These are phyloP conservation scores for Pluvialis apricaria DNA, from an alignment of 2,113 vertebrate genomes.

Conservation along the genomic window DNA sequence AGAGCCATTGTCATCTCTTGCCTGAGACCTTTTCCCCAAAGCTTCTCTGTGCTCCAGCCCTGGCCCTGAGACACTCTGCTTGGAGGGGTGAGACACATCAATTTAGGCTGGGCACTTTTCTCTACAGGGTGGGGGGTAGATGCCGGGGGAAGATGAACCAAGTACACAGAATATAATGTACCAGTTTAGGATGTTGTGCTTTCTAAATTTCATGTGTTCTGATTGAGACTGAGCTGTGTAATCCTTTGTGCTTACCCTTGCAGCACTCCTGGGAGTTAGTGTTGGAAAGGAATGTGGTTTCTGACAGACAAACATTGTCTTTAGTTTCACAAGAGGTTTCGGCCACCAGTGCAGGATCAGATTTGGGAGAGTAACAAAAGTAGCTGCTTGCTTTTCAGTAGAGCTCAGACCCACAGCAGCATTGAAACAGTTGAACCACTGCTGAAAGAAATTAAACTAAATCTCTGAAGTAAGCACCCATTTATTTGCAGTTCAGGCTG, in stretches of 20 bases:
- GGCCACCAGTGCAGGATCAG: neutral
- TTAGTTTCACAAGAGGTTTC: neutral
- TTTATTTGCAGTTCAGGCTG: neutral
- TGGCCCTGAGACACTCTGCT: neutral
- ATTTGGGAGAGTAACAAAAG: neutral
- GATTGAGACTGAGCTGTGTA: neutral
- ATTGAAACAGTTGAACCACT: neutral
- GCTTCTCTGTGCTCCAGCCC: neutral
- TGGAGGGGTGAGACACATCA: neutral
- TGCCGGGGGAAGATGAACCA: accelerated
- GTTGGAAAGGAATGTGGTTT: neutral
- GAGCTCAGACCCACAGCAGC: neutral
- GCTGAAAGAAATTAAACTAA: neutral
- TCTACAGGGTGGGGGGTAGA: neutral
- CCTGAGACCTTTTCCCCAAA: neutral
- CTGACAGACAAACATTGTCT: neutral
- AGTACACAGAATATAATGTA: neutral
- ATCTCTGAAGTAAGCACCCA: neutral
- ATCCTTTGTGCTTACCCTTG: neutral
- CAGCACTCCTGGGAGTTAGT: neutral
- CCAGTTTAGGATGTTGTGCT: neutral
- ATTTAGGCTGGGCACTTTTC: neutral
- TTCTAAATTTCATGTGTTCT: neutral
- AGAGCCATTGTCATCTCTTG: neutral
- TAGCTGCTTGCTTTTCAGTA: neutral